Evolutionary conservation across 2,797 vertebrate genomes (phyloP).

Genomic region (Molossus molossus): DNA sequence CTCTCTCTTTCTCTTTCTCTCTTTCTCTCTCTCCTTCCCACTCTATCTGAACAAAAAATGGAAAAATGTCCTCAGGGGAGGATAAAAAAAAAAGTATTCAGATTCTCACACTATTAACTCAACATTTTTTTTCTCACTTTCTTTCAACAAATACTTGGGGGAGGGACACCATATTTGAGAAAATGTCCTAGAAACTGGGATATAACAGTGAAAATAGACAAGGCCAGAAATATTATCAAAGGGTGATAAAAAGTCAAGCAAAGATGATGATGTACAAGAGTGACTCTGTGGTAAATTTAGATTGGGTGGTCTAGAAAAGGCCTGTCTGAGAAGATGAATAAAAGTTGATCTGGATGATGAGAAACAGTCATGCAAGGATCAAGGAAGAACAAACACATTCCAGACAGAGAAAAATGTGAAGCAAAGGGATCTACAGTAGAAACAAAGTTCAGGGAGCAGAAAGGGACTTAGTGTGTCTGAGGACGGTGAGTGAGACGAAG

Average conservation of each 20-base stretch:
- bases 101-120: background rate
- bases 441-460: background rate
- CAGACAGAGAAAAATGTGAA: background rate
- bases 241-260: background rate
- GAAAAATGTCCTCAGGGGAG: no score
- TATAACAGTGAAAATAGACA: background rate
- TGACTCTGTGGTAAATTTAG: background rate
- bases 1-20: no score
- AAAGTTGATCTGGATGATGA: background rate
- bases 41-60: no score
- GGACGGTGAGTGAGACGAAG: background rate
- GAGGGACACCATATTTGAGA: background rate
- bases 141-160: background rate
- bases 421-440: background rate
- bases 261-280: background rate
- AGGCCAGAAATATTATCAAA: background rate
- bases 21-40: no score
- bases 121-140: constrained; percentile 43
- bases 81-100: constrained; percentile 14
- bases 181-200: background rate
- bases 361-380: background rate
- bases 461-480: background rate
- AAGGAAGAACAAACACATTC: background rate
- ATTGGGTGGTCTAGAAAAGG: background rate
- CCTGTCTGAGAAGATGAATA: background rate